Percentiles rank a stretch among this genome's conserved stretches.
Evolutionary conservation across 2,113 vertebrate genomes (phyloP).

Genomic region (Petrocephalus zakoni): DNA sequence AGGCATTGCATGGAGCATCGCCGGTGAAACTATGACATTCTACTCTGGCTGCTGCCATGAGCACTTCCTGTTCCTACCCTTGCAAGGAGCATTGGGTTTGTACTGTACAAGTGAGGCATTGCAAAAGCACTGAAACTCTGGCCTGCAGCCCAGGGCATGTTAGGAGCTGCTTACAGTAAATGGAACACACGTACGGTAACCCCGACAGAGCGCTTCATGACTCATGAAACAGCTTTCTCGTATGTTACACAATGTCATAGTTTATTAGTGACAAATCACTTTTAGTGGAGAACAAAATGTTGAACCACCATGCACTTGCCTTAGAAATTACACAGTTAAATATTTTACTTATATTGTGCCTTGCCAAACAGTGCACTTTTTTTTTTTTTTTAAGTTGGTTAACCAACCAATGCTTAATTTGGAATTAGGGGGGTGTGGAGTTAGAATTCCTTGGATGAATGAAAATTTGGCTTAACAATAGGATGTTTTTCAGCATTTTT

Average conservation of each 20-base stretch:
- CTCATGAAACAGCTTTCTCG: conserved; percentile 8
- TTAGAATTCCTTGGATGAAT: conserved; percentile 1
- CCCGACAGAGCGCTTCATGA: neutral
- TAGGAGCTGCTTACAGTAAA: conserved; percentile 11
- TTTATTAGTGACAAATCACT: neutral
- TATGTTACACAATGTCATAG: neutral
- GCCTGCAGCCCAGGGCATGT: conserved; percentile 10
- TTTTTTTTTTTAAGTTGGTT: neutral
- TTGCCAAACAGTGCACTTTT: neutral
- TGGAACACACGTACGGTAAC: conserved; percentile 6
- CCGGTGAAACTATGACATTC: neutral
- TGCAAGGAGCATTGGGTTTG: neutral
- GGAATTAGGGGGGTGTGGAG: neutral
- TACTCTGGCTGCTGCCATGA: neutral
- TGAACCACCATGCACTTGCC: neutral
- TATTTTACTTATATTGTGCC: neutral
- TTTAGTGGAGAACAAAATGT: neutral
- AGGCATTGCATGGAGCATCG: neutral
- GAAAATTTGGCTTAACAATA: conserved; percentile 20
- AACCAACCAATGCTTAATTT: conserved; percentile 4
- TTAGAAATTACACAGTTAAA: neutral
- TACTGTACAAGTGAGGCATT: neutral
- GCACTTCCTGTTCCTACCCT: neutral
- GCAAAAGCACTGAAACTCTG: neutral
- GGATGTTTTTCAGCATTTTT: conserved; percentile 25